Evolutionary conservation across 2,888 invertebrate species (phyloP), one percentile per base, ranked within the genome.

Genomic region (Auanema sp.): DNA sequence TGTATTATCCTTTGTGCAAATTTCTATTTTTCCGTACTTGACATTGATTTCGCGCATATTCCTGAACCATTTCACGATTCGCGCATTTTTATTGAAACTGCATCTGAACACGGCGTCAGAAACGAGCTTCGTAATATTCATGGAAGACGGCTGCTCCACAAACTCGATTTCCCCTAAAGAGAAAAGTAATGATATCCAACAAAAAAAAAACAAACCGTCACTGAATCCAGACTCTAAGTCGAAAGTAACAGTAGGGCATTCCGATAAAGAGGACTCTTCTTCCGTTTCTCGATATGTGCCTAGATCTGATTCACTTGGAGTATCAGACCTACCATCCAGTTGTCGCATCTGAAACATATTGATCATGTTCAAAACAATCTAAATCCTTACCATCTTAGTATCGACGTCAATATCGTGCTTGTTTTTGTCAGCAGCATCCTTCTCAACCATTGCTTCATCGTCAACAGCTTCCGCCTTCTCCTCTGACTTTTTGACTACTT

Each of bases 11-110:
- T 43, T 51, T n/a, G 58, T 54, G 12, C 25, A 50, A 1, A 49
- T 58, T 24, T 53, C 56, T 1, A 63, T 41, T 51, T 64, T 66
- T 21, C 33, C 57, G 16, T 63, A 56, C 51, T 60, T 51, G 23
- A 62, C 33, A 16, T 51, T 49, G 41, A 65, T 54, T 54, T 56
- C 58, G n/a, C 51, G 42, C 47, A 23, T 24, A 24, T 60, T 60
- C 16, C 24, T 42, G 49, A 25, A 60, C 60, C 60, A 60, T 18
- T 54, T 60, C 1, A 60, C 54, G 21, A 54, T 55, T 47, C 25
- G 16, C 0, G 54, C 33, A 47, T 21, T 18, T 0, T 25, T 6
- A 14, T 16, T 54, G 18, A 60, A 54, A 8, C 12, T 2, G 11
- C 53, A 54, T 3, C 24, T 24, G 54, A 60, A 60, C 0, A 21